Conservation (phyloP, 2,888 invertebrate genomes). For the Chouioia cunea region DNA sequence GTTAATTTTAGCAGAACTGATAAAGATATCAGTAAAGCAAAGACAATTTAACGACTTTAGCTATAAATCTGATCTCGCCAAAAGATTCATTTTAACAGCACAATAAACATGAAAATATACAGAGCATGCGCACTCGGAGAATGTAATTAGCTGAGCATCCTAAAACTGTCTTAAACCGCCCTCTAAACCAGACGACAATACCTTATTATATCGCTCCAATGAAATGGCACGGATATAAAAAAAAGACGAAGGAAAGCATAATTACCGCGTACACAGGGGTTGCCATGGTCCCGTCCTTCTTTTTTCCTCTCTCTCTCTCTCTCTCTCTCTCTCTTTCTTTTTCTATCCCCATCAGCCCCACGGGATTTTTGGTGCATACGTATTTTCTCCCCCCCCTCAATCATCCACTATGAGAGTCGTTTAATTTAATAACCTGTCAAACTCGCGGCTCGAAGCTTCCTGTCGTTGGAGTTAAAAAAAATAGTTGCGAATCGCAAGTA, state of each 20-base stretch:
- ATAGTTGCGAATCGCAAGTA: constrained; percentile 18
- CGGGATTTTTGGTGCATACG: constrained; percentile 53
- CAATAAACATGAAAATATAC: neutral
- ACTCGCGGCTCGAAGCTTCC: constrained; percentile 50
- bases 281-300: constrained; percentile 58
- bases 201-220: constrained; percentile 65
- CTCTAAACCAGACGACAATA: constrained; percentile 56
- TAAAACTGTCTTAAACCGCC: constrained; percentile 54
- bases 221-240: constrained; percentile 66
- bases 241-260: constrained; percentile 60
- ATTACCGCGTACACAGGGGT: constrained; percentile 64
- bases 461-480: constrained; percentile 15
- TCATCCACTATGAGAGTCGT: constrained; percentile 57
- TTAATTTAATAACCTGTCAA: constrained; percentile 67
- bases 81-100: constrained; percentile 16
- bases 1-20: too few species aligned
- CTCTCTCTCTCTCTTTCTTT: constrained; percentile 8
- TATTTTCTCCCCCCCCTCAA: constrained; percentile 24
- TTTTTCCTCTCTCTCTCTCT: constrained; percentile 12
- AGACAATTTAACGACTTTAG: constrained; percentile 7
- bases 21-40: too few species aligned
- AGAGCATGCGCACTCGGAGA: constrained; percentile 29
- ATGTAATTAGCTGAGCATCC: constrained; percentile 58
- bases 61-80: neutral
- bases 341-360: constrained; percentile 60